These are phyloP conservation scores for Noctua janthe DNA, from an alignment of 2,888 invertebrate species.

Conservation along the genomic window DNA sequence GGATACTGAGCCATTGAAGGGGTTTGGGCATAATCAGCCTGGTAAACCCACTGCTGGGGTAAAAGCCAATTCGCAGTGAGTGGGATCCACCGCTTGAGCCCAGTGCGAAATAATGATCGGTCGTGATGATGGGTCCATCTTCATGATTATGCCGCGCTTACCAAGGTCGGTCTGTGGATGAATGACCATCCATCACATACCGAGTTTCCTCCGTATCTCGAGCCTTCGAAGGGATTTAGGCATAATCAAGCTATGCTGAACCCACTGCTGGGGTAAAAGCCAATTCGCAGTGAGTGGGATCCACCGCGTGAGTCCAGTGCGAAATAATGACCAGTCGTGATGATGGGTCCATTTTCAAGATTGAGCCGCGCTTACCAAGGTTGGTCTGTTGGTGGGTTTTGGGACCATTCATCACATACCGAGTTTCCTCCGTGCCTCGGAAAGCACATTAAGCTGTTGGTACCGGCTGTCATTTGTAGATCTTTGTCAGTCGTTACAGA, in stretches of 20 bases:
- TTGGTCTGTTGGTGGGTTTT: not conserved
- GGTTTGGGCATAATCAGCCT: not conserved
- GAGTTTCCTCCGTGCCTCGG: not conserved
- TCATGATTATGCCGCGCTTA: not conserved
- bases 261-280: not conserved
- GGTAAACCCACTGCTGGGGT: not conserved
- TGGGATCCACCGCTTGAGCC: not conserved
- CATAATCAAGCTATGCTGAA: not conserved
- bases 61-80: not conserved
- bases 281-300: not conserved
- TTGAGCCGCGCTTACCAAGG: not conserved
- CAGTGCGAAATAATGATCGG: not conserved
- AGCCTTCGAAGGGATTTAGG: not conserved
- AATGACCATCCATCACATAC: not conserved
- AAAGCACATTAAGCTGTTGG: not conserved
- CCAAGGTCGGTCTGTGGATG: not conserved
- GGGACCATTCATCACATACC: not conserved
- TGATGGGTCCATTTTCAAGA: not conserved
- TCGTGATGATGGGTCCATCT: not conserved
- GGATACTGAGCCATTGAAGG: not conserved
- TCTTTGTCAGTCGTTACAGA: not conserved
- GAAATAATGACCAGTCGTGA: not conserved
- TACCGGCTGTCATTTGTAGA: not conserved
- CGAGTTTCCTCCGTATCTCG: not conserved
- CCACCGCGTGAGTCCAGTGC: not conserved